A percentile compares a stretch with the other conserved stretches of the same genome.
Evolutionary conservation across 2,888 invertebrate species (phyloP).

Genomic region (Esperia sulphurella): DNA sequence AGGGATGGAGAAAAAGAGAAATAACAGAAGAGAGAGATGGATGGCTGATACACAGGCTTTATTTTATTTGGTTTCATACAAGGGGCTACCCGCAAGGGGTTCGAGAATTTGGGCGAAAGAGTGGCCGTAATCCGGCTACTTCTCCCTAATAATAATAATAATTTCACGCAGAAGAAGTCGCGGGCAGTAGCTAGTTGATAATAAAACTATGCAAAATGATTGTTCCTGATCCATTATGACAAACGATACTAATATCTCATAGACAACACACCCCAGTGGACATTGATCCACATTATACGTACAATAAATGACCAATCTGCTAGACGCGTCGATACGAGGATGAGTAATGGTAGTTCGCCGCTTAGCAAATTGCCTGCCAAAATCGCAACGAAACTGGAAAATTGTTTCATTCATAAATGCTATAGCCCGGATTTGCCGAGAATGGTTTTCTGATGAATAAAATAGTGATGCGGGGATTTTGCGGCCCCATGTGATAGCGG

Average conservation of each 20-base stretch:
- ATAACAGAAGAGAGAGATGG: no score
- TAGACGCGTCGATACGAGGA: constrained; percentile 60
- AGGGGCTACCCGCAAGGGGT: no score
- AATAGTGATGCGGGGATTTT: constrained; percentile 47
- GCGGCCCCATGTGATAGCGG: constrained; percentile 46
- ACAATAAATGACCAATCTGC: constrained; percentile 70
- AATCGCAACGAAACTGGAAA: constrained; percentile 70
- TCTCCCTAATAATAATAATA: no score
- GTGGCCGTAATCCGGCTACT: no score
- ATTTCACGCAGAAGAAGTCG: no score
- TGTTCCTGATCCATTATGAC: constrained; percentile 9
- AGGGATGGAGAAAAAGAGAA: no score
- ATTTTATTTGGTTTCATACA: no score
- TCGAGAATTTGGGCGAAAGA: no score
- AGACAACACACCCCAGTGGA: constrained; percentile 41
- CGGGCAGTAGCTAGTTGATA: no score
- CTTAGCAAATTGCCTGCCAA: constrained; percentile 71
- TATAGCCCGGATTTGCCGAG: constrained; percentile 58
- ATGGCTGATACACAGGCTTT: no score
- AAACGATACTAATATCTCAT: neutral
- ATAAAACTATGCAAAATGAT: neutral
- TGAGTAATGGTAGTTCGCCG: constrained; percentile 67
- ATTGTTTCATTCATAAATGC: constrained; percentile 75
- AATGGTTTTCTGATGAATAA: constrained; percentile 66
- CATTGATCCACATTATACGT: constrained; percentile 38